Base-by-base conservation (phyloP, 2,888 invertebrate species). In the Pseudanteris insignis region DNA sequence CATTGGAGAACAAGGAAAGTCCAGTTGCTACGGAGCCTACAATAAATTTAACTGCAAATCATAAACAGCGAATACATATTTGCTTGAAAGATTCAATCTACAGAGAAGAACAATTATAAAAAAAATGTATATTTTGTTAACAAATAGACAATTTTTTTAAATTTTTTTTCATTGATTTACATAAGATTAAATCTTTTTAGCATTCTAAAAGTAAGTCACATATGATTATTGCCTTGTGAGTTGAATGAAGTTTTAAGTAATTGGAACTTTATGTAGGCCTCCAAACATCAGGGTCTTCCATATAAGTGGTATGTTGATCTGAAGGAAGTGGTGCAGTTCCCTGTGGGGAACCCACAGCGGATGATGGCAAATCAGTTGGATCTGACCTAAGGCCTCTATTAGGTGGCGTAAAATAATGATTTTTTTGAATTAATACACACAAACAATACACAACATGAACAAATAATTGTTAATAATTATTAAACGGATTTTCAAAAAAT, bases 271-370 rank as follows among this genome's bases (percentile, higher is more conserved):
- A 92, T 87, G 92, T 92, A 77, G 92, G 92, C 83, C 92, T 91
- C 92, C 92, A 93, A 76, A 92, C 91, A 84, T 92, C 92, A 63
- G 92, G 92, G 83, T 93, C 92, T 84, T 92, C 92, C 92, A 93
- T 92, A 72, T 92, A 86, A 63, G 92, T 92, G 77, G 89, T 89
- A 83, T 86, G 88, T 73, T 88, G 88, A 83, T 88, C 88, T 79
- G 86, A 85, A 71, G 83, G 83, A 72, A 86, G 83, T 54, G 84
- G 83, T 47, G 82, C 81, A 61, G 82, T 82, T 77, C 85, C 86
- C 78, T 87, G 86, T 69, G 87, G 86, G 75, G 83, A 83, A 68
- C 77, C 73, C 73, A 86, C 86, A 74, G 86, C 86, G 65, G 84
- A 81, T 55, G 88, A 86, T 71, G 88, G 88, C 84, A 90, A 90